phyloP scores from a whole-genome alignment of 2,888 invertebrate species.

The Patella pellucida region DNA sequence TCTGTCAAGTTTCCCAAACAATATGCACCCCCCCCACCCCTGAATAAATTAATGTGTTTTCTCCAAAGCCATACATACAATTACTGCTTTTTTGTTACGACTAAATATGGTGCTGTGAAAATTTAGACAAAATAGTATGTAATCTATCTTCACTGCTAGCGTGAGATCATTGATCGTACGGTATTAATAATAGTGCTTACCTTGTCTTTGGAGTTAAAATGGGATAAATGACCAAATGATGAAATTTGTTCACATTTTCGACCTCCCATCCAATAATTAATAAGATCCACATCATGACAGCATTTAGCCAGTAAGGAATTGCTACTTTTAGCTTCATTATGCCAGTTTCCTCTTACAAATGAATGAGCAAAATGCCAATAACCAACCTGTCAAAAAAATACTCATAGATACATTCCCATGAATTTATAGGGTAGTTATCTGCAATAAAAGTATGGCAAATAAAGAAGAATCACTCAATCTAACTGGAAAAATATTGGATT shows the following conservation, averaged over 20 bases:
- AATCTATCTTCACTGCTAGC: neutral
- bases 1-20: too few relatives aligned
- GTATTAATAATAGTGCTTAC: conserved; percentile 37
- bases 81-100: too few relatives aligned
- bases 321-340: conserved; percentile 65
- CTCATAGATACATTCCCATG: too few relatives aligned
- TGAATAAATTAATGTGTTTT: too few relatives aligned
- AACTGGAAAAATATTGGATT: too few relatives aligned
- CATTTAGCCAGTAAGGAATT: conserved; percentile 71
- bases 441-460: too few relatives aligned
- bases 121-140: too few relatives aligned
- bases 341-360: conserved; percentile 72
- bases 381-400: conserved; percentile 58
- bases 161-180: neutral
- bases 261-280: conserved; percentile 69
- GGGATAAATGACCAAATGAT: conserved; percentile 68
- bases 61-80: too few relatives aligned
- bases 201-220: conserved; percentile 68
- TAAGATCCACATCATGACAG: conserved; percentile 73
- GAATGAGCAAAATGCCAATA: conserved; percentile 73
- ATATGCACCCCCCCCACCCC: too few relatives aligned
- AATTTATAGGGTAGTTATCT: too few relatives aligned
- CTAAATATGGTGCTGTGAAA: too few relatives aligned
- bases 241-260: conserved; percentile 60
- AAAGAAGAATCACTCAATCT: too few relatives aligned